A percentile compares a stretch with the other conserved stretches of the same genome.
Evolutionary conservation across 2,797 vertebrate species (phyloP).

Genomic region (Melanogrammus aeglefinus): DNA sequence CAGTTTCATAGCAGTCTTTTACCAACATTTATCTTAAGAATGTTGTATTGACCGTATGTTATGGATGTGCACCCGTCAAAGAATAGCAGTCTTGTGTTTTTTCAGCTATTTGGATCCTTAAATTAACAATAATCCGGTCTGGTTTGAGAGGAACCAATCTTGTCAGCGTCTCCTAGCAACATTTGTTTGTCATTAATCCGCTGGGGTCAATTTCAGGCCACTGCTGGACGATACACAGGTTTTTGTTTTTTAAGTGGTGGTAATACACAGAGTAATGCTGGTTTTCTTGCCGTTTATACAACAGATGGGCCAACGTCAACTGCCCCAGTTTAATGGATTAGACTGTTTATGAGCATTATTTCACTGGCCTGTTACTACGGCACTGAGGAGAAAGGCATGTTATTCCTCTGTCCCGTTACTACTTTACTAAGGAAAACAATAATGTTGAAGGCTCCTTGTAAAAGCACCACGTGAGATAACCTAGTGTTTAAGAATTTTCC

Average conservation of each 20-base stretch:
- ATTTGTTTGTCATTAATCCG: not conserved
- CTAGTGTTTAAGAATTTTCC: not conserved
- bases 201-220: not conserved
- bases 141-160: not conserved
- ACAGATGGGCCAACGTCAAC: not conserved
- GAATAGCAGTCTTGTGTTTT: not conserved
- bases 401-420: not conserved
- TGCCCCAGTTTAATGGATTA: conserved; percentile 3
- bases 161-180: not conserved
- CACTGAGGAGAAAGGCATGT: not conserved
- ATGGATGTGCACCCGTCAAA: not conserved
- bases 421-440: not conserved
- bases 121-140: not conserved
- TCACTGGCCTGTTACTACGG: not conserved
- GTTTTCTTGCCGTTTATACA: not conserved
- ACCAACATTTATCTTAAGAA: not conserved
- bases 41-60: not conserved
- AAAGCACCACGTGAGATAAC: not conserved
- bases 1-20: too few species aligned
- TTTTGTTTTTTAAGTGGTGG: not conserved
- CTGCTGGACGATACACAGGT: not conserved
- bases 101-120: not conserved
- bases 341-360: not conserved
- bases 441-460: not conserved
- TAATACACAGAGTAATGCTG: not conserved